Base-by-base conservation (phyloP, 2,888 invertebrate species). In the Zygaena filipendulae region DNA sequence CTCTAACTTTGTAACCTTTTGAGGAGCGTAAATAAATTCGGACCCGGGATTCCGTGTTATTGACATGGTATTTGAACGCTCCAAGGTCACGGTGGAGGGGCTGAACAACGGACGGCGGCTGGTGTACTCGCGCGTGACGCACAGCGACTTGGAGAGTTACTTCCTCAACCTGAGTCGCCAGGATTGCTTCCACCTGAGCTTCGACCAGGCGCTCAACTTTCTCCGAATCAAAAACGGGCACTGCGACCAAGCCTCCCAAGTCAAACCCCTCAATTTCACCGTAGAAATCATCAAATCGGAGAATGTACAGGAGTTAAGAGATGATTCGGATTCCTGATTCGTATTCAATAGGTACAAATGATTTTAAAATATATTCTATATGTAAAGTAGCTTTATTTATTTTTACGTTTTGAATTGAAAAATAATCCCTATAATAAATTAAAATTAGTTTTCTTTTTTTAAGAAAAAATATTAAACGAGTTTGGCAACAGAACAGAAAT, bases 141-240 rank as follows among this genome's bases (percentile, higher is more conserved):
- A 77, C 53, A 66, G 70, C 48, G 75, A 79, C 40, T 47, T 74
- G n/a, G 77, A 77, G 35, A 63, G 53, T 37, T 45, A 59, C 0
- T 46, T 63, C 0, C 37, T 63, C 4, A 68, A 59, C 43, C 49
- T 63, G 25, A 59, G 54, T 32, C 58, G 68, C 0, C 64, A 69
- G 42, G 77, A 75, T 40, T 74, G 74, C 48, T 79, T 77, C 59
- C 61, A 68, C 36, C 52, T 79, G 3, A 60, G 67, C 0, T 47
- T 68, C 5, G 72, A 74, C 30, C 71, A 74, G 41, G 66, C 72
- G 1, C 48, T 63, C 22, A 71, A 74, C 53, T 74, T 64, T 54
- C 48, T 69, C 7, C 53, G 69, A 12, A 43, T 51, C 33, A 64
- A 61, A 40, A 66, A 63, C 42, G 51, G 58, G n/a, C 55, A 60